Conservation (phyloP, 2,113 vertebrate species). For the Noctilio leporinus region DNA sequence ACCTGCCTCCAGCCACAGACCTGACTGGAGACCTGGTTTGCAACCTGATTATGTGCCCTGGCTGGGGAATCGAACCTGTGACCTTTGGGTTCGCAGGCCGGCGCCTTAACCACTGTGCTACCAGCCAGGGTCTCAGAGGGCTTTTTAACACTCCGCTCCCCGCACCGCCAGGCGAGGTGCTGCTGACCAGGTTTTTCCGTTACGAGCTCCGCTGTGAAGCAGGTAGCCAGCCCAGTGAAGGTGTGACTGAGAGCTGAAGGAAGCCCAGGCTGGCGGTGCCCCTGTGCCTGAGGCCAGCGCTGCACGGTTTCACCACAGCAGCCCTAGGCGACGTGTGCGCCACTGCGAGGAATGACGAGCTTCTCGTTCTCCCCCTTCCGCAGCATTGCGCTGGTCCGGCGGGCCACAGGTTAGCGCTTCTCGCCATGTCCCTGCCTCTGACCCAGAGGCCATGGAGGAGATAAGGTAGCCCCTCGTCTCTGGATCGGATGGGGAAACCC, state of each 20-base stretch:
- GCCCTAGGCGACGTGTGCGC: neutral
- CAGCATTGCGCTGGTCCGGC: neutral
- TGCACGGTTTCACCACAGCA: neutral
- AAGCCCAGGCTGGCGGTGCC: neutral
- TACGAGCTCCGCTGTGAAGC: neutral
- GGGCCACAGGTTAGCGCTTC: neutral
- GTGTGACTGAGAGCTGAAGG: neutral
- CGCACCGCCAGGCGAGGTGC: neutral
- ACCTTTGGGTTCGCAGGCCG: no score
- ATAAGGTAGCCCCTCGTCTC: slow-evolving; percentile 77
- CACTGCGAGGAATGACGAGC: neutral
- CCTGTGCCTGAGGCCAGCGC: neutral
- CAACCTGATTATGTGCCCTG: no score
- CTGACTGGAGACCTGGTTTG: no score
- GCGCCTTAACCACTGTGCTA: no score
- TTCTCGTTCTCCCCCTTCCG: slow-evolving; percentile 20
- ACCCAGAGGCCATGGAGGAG: slow-evolving; percentile 73
- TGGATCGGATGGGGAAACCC: slow-evolving; percentile 62
- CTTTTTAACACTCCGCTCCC: neutral
- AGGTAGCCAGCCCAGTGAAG: fast-evolving
- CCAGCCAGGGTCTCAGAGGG: neutral
- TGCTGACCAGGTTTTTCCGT: neutral
- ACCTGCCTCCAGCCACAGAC: no score
- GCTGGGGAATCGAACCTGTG: no score
- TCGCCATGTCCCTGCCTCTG: neutral